These are phyloP conservation scores for Podarcis lilfordi DNA, from an alignment of 2,797 vertebrate genomes.

Conservation along the genomic window DNA sequence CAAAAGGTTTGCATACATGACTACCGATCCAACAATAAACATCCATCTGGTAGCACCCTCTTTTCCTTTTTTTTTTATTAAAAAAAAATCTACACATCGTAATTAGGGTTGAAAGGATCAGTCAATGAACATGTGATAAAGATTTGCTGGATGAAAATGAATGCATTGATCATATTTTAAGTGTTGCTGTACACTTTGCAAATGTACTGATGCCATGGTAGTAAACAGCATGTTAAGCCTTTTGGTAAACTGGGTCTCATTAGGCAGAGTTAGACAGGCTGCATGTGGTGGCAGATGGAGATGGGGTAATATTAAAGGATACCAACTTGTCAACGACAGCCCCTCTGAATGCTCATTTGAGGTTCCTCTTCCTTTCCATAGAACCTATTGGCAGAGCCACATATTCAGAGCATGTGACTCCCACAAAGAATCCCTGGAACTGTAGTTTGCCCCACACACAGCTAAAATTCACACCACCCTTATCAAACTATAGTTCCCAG, in stretches of 20 bases:
- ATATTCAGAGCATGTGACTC: no score
- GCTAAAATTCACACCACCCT: no score
- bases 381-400: no score
- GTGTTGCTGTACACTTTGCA: no score
- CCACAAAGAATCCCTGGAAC: no score
- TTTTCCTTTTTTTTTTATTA: not conserved
- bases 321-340: not conserved
- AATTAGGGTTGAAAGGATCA: not conserved
- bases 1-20: no score
- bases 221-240: not conserved
- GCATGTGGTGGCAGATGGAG: not conserved
- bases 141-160: not conserved
- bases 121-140: not conserved
- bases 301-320: not conserved
- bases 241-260: not conserved
- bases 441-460: no score
- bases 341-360: not conserved
- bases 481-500: no score
- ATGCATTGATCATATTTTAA: not conserved
- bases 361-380: not conserved
- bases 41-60: not conserved
- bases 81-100: not conserved
- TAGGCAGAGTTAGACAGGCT: not conserved
- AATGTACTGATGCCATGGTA: not conserved
- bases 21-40: no score